These are phyloP conservation scores for Synanceia verrucosa DNA, from an alignment of 2,797 vertebrate genomes.

Conservation along the genomic window DNA sequence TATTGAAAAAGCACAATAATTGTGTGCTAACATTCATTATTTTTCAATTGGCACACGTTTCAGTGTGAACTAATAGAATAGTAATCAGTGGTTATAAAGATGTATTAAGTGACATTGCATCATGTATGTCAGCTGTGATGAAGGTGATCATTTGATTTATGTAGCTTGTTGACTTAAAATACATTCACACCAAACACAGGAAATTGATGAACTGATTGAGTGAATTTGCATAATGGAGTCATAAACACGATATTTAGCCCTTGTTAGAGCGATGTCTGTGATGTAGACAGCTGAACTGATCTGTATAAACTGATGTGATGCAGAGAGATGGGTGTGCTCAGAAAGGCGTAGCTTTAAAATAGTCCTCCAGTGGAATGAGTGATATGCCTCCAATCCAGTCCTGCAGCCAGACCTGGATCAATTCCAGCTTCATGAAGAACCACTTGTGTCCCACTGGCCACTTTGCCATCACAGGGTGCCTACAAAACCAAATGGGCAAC, in stretches of 20 bases:
- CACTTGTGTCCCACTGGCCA: constrained; percentile 82
- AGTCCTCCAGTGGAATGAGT: constrained; percentile 78
- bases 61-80: constrained; percentile 18
- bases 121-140: neutral
- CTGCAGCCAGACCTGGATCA: constrained; percentile 82
- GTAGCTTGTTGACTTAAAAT: constrained; percentile 17
- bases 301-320: neutral
- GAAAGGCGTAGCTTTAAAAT: constrained; percentile 81
- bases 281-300: constrained; percentile 11
- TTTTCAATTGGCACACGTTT: constrained; percentile 23
- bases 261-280: neutral
- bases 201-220: neutral
- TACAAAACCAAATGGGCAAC: constrained; percentile 34
- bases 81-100: constrained; percentile 10
- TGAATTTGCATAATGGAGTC: no score
- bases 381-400: constrained; percentile 79
- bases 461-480: constrained; percentile 82
- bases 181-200: constrained; percentile 46
- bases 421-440: constrained; percentile 84
- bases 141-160: constrained; percentile 5
- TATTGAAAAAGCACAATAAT: neutral
- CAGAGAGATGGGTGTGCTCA: constrained; percentile 42
- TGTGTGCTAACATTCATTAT: constrained; percentile 35
- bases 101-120: neutral
- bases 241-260: no score